Conservation (phyloP, 2,888 invertebrate genomes). For the Deilephila elpenor region DNA sequence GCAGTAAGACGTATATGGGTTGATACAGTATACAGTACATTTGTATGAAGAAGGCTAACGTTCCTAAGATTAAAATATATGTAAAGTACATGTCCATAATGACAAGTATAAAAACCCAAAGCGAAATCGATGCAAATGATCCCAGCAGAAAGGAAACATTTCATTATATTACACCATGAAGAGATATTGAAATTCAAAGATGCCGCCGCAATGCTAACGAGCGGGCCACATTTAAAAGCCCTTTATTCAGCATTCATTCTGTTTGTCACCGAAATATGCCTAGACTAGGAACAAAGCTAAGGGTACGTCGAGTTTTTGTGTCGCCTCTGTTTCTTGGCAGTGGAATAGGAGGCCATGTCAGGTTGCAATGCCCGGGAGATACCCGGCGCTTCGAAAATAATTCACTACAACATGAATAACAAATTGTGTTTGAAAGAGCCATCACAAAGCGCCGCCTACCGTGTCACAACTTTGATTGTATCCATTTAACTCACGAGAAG, state of each 20-base stretch:
- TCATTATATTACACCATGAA: conserved; percentile 42
- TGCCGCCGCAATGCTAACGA: conserved; percentile 53
- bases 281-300: conserved; percentile 40
- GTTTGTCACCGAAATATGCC: conserved; percentile 39
- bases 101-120: background rate
- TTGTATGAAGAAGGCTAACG: background rate
- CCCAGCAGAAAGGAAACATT: conserved; percentile 37
- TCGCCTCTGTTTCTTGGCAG: conserved; percentile 34
- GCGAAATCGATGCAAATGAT: conserved; percentile 39
- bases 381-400: conserved; percentile 43
- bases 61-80: background rate
- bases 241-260: conserved; percentile 38
- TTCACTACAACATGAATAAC: conserved; percentile 61
- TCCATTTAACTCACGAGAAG: conserved; percentile 62
- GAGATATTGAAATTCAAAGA: conserved; percentile 47
- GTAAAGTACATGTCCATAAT: background rate
- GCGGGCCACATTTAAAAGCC: conserved; percentile 48
- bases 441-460: conserved; percentile 54
- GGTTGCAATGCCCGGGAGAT: conserved; percentile 9
- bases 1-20: too few relatives aligned
- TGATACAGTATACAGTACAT: background rate
- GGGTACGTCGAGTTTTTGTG: background rate
- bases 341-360: background rate
- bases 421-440: conserved; percentile 64
- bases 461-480: conserved; percentile 69